phyloP scores from a whole-genome alignment of 2,888 invertebrate genomes.

The Leptopilina drosophilae region DNA sequence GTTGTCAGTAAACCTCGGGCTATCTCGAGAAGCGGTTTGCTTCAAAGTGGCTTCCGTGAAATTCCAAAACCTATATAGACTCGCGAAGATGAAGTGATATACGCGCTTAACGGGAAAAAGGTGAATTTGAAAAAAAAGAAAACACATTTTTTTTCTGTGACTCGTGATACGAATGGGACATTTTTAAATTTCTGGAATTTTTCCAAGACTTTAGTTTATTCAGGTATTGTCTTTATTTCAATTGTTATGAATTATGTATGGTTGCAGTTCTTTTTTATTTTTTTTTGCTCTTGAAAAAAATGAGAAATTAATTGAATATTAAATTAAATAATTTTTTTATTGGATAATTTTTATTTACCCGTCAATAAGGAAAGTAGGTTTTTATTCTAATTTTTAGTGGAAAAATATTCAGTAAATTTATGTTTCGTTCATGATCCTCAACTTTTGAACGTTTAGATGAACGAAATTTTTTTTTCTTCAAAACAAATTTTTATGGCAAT shows the following conservation, averaged over 20 bases:
- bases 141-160: background rate
- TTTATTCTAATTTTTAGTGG: no score
- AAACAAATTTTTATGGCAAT: no score
- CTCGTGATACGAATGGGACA: slow-evolving; percentile 23
- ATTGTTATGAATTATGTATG: background rate
- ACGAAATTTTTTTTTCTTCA: no score
- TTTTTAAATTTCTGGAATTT: slow-evolving; percentile 16
- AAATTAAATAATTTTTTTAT: no score
- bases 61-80: slow-evolving; percentile 42
- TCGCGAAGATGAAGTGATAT: slow-evolving; percentile 40
- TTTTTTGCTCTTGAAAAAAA: background rate
- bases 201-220: background rate
- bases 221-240: slow-evolving; percentile 18
- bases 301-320: no score
- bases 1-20: slow-evolving; percentile 73
- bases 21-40: slow-evolving; percentile 63
- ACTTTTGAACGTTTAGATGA: no score
- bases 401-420: no score
- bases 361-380: no score
- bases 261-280: background rate
- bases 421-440: no score
- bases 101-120: slow-evolving; percentile 9
- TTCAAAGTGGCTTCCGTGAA: slow-evolving; percentile 53
- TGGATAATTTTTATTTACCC: no score
- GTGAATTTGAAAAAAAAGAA: slow-evolving; percentile 16